Base-by-base conservation (phyloP, 1,140 invertebrate genomes). In the Aricia agestis region DNA sequence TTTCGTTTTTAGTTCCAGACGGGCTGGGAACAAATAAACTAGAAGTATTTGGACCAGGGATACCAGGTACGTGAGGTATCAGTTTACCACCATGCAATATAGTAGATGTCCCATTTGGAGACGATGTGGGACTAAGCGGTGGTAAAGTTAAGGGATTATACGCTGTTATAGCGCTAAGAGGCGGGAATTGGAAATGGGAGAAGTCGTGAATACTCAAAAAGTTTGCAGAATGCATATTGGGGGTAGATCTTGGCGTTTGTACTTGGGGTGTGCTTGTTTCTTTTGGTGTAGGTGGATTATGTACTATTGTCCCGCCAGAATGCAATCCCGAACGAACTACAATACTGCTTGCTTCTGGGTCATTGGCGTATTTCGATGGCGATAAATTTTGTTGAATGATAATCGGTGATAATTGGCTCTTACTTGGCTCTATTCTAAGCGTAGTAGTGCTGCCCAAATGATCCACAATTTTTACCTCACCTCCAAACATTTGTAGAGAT, bases 11-110 rank as follows among this genome's bases (percentile, higher is more conserved):
- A 5, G 19, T 25, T 63, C 59, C 59, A 63, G 59, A 63, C 1
- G 59, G 10, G 10, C 19, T 63, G 63, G 79, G 84, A 67, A 92
- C 73, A 75, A 88, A 92, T 9, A 92, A 82, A 58, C 92, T 90
- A 71, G 90, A 82, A 13, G 93, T 94, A 73, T 95, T 94, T 1
- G 97, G 96, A 45, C 96, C 96, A 0, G 96, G 96, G 84, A 97
- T 97, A 11, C 96, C 97, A 2, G 96, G 96, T 6, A 97, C 96
- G 85, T 96, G 95, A 5, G 96, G 95, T 77, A 97, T 95, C 9
- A 95, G 86, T 82, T 96, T 96, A n/a, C 94, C 95, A 31, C 93
- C 93, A 70, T 95, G 94, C 36, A 94, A 81, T 75, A 95, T 94
- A 13, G 95, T 95, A 10, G 92, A 82, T 45, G 90, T 83, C 18